Conservation (phyloP, 2,888 invertebrate genomes). For the Eupithecia abbreviata region DNA sequence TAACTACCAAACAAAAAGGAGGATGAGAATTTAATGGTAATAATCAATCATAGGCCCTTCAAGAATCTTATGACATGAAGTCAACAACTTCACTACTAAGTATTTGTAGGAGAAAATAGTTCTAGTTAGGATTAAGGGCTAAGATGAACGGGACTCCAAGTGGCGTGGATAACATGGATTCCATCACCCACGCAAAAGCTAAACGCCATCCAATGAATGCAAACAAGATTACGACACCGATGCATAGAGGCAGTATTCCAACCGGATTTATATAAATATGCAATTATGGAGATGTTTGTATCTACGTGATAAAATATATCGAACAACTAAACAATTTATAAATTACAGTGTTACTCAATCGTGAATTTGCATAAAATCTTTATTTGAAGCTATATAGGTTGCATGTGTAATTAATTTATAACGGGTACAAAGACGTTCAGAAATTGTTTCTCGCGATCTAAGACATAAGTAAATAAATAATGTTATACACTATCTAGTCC, state of each 20-base stretch:
- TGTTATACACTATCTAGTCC: too few relatives aligned
- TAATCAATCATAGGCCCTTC: neutral
- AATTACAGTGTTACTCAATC: conserved; percentile 27
- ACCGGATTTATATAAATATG: conserved; percentile 60
- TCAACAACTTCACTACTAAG: neutral
- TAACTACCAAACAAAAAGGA: neutral
- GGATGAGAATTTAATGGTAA: neutral
- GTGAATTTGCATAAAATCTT: conserved; percentile 18
- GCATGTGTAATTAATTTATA: neutral
- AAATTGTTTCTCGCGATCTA: neutral
- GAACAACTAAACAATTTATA: conserved; percentile 20
- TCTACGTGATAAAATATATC: conserved; percentile 27
- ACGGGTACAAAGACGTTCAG: neutral
- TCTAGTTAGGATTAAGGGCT: conserved; percentile 8
- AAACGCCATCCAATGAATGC: conserved; percentile 50
- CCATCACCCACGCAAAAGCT: conserved; percentile 53
- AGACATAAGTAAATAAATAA: neutral
- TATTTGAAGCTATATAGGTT: neutral
- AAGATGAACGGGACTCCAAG: conserved; percentile 36
- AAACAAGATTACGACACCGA: conserved; percentile 55
- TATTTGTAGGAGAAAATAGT: neutral
- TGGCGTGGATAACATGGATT: conserved; percentile 44
- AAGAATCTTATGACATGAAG: neutral
- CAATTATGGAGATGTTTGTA: conserved; percentile 44
- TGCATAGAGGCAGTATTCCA: conserved; percentile 33